Conservation (phyloP, 2,797 vertebrate species). For the Podarcis siculus region DNA sequence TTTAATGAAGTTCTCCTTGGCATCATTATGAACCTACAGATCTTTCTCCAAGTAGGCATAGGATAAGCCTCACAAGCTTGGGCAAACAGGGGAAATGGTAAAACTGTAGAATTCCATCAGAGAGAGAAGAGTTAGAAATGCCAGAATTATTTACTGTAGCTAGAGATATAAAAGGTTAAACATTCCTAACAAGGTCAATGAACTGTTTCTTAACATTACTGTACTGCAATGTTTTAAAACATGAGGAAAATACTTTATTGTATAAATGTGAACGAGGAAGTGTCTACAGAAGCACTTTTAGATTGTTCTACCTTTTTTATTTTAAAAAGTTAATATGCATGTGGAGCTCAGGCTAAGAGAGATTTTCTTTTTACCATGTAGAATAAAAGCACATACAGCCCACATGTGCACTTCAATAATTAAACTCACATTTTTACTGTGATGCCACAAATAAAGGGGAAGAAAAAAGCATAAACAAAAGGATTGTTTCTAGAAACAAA, state of each 20-base stretch:
- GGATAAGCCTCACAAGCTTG: background rate
- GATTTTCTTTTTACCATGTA: conserved; percentile 5
- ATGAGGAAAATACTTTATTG: background rate
- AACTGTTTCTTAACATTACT: background rate
- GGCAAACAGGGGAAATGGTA: background rate
- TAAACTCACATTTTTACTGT: background rate
- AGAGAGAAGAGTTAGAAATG: background rate
- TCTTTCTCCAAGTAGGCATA: background rate
- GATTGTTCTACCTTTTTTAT: background rate
- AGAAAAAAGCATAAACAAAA: fast-evolving
- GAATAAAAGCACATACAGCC: background rate
- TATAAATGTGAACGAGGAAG: background rate
- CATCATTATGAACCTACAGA: background rate
- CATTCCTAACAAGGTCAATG: background rate
- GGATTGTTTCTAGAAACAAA: background rate
- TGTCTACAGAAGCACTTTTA: background rate
- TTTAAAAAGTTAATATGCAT: conserved; percentile 3
- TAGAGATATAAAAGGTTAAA: background rate
- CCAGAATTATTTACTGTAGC: background rate
- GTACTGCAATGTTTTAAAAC: background rate
- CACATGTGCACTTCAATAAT: background rate
- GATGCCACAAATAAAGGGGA: background rate
- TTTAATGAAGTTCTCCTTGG: background rate
- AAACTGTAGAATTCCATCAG: background rate
- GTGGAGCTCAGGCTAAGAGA: background rate